A percentile compares a stretch with the other conserved stretches of the same genome.
Evolutionary conservation across 2,113 vertebrate species (phyloP).

Genomic region (Todiramphus chloris): DNA sequence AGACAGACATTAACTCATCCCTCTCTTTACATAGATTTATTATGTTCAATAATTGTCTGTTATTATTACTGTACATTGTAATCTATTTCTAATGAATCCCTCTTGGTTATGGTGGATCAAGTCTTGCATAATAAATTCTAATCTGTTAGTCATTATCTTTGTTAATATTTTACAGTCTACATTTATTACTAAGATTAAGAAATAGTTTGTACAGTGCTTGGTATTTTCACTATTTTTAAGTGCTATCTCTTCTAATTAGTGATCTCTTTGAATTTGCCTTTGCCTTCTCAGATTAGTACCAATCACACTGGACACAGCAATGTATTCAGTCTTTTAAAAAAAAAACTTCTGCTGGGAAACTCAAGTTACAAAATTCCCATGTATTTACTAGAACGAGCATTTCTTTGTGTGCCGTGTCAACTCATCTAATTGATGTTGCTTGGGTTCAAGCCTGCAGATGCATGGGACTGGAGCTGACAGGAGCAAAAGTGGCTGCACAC

Average conservation of each 20-base stretch:
- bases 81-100: constrained; percentile 68
- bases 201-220: background rate
- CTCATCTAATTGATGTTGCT: constrained; percentile 10
- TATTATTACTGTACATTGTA: constrained; percentile 67
- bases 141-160: constrained; percentile 44
- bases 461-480: background rate
- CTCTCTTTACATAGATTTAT: constrained; percentile 58
- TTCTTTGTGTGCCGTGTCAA: background rate
- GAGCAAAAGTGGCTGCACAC: background rate
- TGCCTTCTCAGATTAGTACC: background rate
- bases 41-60: constrained; percentile 55
- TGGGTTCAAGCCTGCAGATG: constrained; percentile 1
- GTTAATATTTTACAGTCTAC: constrained; percentile 46
- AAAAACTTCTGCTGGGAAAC: background rate
- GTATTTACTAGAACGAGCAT: background rate
- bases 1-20: constrained; percentile 50
- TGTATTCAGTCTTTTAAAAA: background rate
- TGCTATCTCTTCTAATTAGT: constrained; percentile 21
- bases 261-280: background rate
- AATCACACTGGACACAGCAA: background rate
- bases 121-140: constrained; percentile 54
- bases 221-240: constrained; percentile 41
- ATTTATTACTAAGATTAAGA: constrained; percentile 42
- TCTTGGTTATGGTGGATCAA: constrained; percentile 57
- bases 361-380: background rate